A percentile compares a stretch with the other conserved stretches of the same genome.
Conservation (phyloP, 2,113 vertebrate genomes). For the Benitochromis conjunctus region DNA sequence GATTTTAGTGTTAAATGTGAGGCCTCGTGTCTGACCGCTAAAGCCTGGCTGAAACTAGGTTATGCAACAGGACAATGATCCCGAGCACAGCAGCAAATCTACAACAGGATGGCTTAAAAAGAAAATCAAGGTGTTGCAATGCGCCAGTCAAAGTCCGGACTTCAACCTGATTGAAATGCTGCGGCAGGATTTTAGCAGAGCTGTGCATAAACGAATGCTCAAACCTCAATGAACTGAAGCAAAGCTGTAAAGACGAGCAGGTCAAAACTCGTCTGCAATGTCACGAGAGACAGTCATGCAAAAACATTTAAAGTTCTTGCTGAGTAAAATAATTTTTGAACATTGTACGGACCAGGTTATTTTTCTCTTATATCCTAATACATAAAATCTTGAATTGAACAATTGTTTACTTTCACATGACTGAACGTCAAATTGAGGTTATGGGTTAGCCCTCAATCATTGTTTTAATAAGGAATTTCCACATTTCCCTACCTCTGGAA, state of each 20-base stretch:
- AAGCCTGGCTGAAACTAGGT: neutral
- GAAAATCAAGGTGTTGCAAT: neutral
- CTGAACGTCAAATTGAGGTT: neutral
- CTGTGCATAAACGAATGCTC: neutral
- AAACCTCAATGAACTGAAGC: neutral
- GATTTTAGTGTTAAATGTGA: neutral
- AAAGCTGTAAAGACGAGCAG: neutral
- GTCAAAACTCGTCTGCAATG: rapidly evolving
- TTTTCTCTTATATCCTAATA: neutral
- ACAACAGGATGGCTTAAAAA: neutral
- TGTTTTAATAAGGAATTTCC: neutral
- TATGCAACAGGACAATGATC: neutral
- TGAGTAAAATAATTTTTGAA: neutral
- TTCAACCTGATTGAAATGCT: neutral
- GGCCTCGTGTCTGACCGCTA: neutral
- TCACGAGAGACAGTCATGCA: neutral
- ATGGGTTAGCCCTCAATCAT: neutral
- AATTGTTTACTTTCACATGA: no score
- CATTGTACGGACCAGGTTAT: neutral
- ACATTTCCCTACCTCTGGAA: neutral
- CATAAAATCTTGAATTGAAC: neutral
- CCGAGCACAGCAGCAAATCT: neutral
- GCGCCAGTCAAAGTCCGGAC: neutral
- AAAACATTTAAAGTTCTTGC: neutral
- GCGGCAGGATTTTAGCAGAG: neutral